Conservation (phyloP, 2,797 vertebrate species). For the Trachops cirrhosus region DNA sequence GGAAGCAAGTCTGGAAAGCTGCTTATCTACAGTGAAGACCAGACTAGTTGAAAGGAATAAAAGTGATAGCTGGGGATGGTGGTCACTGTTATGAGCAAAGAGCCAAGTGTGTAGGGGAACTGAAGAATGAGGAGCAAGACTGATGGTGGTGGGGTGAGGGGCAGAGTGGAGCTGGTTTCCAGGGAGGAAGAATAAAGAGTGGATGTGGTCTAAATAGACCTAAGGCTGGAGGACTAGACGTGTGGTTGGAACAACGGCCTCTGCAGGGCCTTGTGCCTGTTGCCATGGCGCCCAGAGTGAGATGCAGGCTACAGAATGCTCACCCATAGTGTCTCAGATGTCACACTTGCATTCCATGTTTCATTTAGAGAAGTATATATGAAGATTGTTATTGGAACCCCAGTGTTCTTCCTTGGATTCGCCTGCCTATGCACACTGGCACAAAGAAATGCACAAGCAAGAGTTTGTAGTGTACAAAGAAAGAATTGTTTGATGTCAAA, state of each 20-base stretch:
- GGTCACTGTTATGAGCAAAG: not conserved
- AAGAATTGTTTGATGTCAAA: not conserved
- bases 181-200: not conserved
- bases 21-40: not conserved
- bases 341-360: not conserved
- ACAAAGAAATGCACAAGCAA: not conserved
- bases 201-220: fast-evolving
- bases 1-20: not conserved
- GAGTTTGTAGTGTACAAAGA: not conserved
- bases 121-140: not conserved
- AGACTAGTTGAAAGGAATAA: too few species aligned
- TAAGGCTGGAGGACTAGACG: fast-evolving
- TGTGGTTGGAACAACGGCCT: not conserved
- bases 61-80: fast-evolving
- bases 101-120: too few species aligned
- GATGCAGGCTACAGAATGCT: not conserved
- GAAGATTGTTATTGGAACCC: not conserved
- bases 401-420: not conserved
- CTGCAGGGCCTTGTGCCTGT: fast-evolving
- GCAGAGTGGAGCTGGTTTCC: not conserved
- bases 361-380: not conserved
- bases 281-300: too few species aligned
- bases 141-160: fast-evolving
- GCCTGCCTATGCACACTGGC: not conserved
- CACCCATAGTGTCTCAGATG: not conserved